A percentile compares a stretch with the other conserved stretches of the same genome.
These are phyloP conservation scores for Octonoba sinensis DNA, from an alignment of 2,888 invertebrate species.

Conservation along the genomic window DNA sequence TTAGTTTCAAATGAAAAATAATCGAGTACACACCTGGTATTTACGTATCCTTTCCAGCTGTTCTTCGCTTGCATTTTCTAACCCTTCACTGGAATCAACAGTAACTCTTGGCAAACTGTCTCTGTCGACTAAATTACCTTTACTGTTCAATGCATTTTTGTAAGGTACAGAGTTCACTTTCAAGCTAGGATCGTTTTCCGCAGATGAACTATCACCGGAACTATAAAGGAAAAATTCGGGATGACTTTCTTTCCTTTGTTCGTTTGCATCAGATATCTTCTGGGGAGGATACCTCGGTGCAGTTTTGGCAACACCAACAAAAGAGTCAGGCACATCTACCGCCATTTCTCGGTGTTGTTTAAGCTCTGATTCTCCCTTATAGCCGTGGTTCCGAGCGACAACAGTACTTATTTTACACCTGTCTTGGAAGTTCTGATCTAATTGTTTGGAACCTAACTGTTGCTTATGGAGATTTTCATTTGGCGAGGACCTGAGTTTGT, in stretches of 20 bases:
- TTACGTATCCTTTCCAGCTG: slow-evolving; percentile 92
- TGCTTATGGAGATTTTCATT: slow-evolving; percentile 34
- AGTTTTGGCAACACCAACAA: slow-evolving; percentile 90
- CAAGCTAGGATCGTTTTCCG: slow-evolving; percentile 34
- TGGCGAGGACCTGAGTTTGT: slow-evolving; percentile 48
- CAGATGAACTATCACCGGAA: slow-evolving; percentile 53
- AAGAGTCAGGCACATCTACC: slow-evolving; percentile 96
- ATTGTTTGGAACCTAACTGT: slow-evolving; percentile 5
- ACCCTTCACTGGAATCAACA: slow-evolving; percentile 9
- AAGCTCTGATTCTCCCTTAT: slow-evolving; percentile 35
- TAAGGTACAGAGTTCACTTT: slow-evolving; percentile 17
- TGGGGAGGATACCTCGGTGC: slow-evolving; percentile 81
- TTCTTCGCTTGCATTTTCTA: slow-evolving; percentile 74
- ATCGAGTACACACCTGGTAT: slow-evolving; percentile 81
- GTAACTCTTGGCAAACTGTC: slow-evolving; percentile 15
- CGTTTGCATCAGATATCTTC: slow-evolving; percentile 46
- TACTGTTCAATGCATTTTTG: slow-evolving; percentile 15
- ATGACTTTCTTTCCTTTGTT: slow-evolving; percentile 22
- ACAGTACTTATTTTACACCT: slow-evolving; percentile 10
- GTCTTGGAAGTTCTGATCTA: slow-evolving; percentile 11
- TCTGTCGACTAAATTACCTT: slow-evolving; percentile 26
- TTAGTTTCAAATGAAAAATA: neutral
- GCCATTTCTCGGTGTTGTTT: slow-evolving; percentile 92
- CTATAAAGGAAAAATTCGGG: slow-evolving; percentile 58
- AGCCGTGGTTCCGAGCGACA: slow-evolving; percentile 13